Conservation (phyloP, 2,888 invertebrate species). For the Aleiodes leptofemur region DNA sequence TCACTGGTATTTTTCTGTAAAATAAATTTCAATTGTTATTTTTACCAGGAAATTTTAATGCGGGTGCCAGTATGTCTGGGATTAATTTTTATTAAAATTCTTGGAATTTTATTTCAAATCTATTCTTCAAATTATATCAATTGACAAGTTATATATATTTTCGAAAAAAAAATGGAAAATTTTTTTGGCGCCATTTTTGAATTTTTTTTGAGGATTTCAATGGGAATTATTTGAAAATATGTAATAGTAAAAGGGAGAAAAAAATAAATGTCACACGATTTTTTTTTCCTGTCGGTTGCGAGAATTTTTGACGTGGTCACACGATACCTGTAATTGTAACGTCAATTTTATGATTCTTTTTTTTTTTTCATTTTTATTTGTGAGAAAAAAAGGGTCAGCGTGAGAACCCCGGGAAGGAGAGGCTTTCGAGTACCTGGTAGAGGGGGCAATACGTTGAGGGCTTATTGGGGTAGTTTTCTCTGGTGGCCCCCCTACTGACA, state of each 20-base stretch:
- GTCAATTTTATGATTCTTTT: constrained; percentile 7
- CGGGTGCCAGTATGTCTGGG: constrained; percentile 16
- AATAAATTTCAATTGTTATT: neutral
- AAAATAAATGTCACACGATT: neutral
- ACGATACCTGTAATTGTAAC: constrained; percentile 29
- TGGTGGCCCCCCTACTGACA: constrained; percentile 1
- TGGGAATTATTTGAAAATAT: neutral
- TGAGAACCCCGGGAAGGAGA: constrained; percentile 9
- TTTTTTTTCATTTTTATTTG: neutral
- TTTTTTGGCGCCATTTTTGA: no score
- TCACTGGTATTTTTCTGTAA: neutral
- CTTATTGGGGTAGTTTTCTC: constrained; percentile 24
- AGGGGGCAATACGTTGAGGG: constrained; percentile 19
- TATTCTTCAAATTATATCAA: neutral
- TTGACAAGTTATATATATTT: neutral
- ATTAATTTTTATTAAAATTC: constrained; percentile 9
- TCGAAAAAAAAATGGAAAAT: no score
- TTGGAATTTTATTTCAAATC: neutral
- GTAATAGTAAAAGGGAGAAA: neutral
- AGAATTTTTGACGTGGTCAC: constrained; percentile 23
- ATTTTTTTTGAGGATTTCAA: no score
- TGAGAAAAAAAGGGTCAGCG: constrained; percentile 28
- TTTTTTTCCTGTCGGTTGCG: neutral
- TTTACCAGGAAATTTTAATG: neutral
- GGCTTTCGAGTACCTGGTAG: neutral